These are phyloP conservation scores for Cyclargus thomasi DNA, from an alignment of 1,140 invertebrate genomes.

Conservation along the genomic window DNA sequence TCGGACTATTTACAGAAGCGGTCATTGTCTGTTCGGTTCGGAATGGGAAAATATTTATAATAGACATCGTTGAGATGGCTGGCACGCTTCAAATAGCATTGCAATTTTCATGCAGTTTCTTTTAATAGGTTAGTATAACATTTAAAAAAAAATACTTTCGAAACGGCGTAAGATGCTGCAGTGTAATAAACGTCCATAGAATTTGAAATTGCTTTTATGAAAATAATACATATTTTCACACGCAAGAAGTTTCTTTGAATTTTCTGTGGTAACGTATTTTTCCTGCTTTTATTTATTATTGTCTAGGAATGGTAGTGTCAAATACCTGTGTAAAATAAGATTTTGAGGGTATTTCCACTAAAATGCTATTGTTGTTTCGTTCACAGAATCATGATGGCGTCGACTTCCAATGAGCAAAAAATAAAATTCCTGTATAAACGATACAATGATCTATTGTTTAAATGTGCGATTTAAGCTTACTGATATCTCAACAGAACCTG, in stretches of 20 bases:
- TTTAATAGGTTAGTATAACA: too few species aligned
- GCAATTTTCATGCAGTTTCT: neutral
- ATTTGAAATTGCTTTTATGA: too few species aligned
- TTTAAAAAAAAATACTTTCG: too few species aligned
- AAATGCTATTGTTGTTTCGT: neutral
- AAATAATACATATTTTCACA: too few species aligned
- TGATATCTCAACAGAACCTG: neutral
- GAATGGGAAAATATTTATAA: slow-evolving; percentile 5
- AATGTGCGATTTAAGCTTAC: neutral
- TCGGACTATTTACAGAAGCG: slow-evolving; percentile 5
- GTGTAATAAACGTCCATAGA: too few species aligned
- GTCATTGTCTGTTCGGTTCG: neutral
- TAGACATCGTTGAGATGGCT: neutral
- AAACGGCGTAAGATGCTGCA: too few species aligned
- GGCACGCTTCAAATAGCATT: neutral
- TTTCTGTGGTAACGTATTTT: too few species aligned
- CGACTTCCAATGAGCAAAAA: neutral
- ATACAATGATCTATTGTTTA: neutral
- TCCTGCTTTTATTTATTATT: too few species aligned
- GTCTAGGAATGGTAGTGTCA: too few species aligned
- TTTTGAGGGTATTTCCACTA: neutral
- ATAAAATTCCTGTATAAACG: neutral
- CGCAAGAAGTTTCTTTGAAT: too few species aligned
- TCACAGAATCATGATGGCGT: neutral
- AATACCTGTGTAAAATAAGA: neutral